Evolutionary conservation across 30 jellyfish, hydroid and myxozoan species (phyloP).

Genomic region (Chironex yamaguchii): DNA sequence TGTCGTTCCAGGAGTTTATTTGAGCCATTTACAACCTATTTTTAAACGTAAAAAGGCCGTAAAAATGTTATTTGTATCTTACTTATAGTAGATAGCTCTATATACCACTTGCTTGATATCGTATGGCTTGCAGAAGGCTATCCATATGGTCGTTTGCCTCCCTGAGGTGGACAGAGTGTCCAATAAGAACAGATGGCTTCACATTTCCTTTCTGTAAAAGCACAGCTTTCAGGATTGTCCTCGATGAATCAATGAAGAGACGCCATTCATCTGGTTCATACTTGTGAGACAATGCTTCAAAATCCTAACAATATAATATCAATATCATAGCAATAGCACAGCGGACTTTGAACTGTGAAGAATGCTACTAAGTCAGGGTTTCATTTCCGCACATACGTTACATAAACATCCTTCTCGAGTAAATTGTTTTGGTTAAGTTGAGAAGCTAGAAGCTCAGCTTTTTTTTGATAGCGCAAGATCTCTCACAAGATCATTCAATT

Average conservation of each 20-base stretch:
- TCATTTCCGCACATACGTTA: conserved; percentile 2
- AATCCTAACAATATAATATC: neutral
- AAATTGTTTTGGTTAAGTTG: conserved; percentile 1
- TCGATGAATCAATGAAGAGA: conserved; percentile 14
- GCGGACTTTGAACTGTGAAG: conserved; percentile 30
- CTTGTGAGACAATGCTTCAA: conserved; percentile 34
- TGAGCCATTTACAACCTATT: too few relatives aligned
- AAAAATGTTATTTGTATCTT: too few relatives aligned
- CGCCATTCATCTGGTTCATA: conserved; percentile 36
- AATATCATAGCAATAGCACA: conserved; percentile 24
- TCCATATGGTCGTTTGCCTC: conserved; percentile 19
- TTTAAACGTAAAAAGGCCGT: too few relatives aligned
- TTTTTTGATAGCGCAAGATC: conserved; percentile 22
- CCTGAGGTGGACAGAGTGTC: conserved; percentile 26
- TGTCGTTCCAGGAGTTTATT: too few relatives aligned
- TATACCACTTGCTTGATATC: conserved; percentile 23
- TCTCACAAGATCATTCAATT: conserved; percentile 25
- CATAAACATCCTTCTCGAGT: conserved; percentile 15
- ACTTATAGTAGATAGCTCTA: too few relatives aligned
- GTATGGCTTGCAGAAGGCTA: conserved; percentile 34
- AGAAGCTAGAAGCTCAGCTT: conserved; percentile 38
- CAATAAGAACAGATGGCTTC: conserved; percentile 16
- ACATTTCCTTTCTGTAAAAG: too few relatives aligned
- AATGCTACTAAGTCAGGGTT: conserved; percentile 19
- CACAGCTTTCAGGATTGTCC: neutral